phyloP scores from a whole-genome alignment of 2,797 vertebrate species.

The Botia almorhae region DNA sequence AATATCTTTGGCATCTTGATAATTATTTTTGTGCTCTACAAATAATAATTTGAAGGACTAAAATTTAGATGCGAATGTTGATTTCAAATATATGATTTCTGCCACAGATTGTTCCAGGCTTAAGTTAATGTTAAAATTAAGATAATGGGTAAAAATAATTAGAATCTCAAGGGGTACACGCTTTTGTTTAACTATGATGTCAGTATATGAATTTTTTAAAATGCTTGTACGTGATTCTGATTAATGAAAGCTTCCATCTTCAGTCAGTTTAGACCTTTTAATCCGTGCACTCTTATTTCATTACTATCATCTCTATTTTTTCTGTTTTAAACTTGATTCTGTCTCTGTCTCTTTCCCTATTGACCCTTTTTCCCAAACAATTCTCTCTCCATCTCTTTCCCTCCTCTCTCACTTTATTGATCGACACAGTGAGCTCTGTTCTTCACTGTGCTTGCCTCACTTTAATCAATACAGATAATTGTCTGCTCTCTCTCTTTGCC shows the following conservation, averaged over 20 bases:
- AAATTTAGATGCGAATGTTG: too few relatives aligned
- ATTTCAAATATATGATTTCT: too few relatives aligned
- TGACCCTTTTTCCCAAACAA: slow-evolving; percentile 32
- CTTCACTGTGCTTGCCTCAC: slow-evolving; percentile 80
- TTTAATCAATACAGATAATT: slow-evolving; percentile 89
- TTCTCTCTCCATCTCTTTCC: slow-evolving; percentile 62
- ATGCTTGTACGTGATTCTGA: background rate
- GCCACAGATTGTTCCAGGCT: too few relatives aligned
- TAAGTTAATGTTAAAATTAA: too few relatives aligned
- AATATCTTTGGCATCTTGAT: too few relatives aligned
- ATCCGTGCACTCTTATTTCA: slow-evolving; percentile 65
- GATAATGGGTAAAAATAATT: too few relatives aligned
- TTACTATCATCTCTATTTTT: slow-evolving; percentile 51
- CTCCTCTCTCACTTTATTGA: slow-evolving; percentile 76
- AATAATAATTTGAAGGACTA: too few relatives aligned
- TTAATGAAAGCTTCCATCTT: background rate
- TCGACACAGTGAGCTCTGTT: slow-evolving; percentile 84
- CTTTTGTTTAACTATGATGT: background rate
- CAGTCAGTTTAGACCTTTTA: slow-evolving; percentile 58
- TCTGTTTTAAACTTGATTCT: slow-evolving; percentile 26
- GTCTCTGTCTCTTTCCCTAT: slow-evolving; percentile 34
- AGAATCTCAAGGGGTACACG: too few relatives aligned
- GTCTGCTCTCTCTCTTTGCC: slow-evolving; percentile 78
- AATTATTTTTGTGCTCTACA: too few relatives aligned
- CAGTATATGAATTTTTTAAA: background rate